Evolutionary conservation across 2,888 invertebrate genomes (phyloP).

Genomic region (Gandaritis pyraliata): DNA sequence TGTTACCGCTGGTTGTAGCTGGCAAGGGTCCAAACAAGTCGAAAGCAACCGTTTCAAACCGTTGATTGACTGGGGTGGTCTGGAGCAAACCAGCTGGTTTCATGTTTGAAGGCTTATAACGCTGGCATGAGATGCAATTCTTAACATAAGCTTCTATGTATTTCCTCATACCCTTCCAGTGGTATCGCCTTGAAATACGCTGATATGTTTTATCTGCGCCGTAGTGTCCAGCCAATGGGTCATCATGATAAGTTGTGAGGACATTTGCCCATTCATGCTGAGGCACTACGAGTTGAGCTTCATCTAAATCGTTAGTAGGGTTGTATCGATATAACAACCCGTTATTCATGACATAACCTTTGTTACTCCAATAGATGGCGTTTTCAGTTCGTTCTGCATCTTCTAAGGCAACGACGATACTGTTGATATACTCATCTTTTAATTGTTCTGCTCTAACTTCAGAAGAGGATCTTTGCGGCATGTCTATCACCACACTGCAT

Average conservation of each 20-base stretch:
- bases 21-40: conserved; percentile 12
- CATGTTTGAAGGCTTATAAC: conserved; percentile 9
- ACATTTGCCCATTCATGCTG: conserved; percentile 40
- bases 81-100: conserved; percentile 14
- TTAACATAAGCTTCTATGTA: conserved; percentile 39
- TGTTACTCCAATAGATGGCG: conserved; percentile 41
- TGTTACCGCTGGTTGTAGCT: conserved; percentile 1
- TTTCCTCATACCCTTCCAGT: conserved; percentile 35
- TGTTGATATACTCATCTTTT: too few relatives aligned
- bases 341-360: conserved; percentile 44
- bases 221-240: conserved; percentile 29
- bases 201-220: conserved; percentile 24
- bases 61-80: conserved; percentile 6
- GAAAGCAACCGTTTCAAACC: conserved; percentile 9
- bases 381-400: conserved; percentile 23
- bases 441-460: too few relatives aligned
- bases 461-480: too few relatives aligned
- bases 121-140: conserved; percentile 35
- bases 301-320: too few relatives aligned
- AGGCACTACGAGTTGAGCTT: conserved; percentile 46
- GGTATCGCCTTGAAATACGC: conserved; percentile 22
- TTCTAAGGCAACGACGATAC: too few relatives aligned
- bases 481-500: too few relatives aligned
- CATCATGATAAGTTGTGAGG: conserved; percentile 32
- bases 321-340: conserved; percentile 43